Evolutionary conservation across 2,113 vertebrate genomes (phyloP).

Genomic region (Gopherus evgoodei): DNA sequence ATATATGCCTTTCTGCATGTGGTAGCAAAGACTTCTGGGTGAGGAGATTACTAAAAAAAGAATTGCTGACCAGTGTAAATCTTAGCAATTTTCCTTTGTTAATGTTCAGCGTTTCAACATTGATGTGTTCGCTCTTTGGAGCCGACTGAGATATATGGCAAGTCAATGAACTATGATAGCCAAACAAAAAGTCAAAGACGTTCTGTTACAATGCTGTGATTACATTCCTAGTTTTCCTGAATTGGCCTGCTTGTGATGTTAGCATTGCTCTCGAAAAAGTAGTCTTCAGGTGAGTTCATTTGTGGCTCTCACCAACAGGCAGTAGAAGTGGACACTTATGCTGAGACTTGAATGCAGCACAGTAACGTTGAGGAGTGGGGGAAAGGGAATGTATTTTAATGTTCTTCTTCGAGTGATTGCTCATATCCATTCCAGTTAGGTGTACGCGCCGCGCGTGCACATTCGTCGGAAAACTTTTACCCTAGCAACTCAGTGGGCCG

Average conservation of each 20-base stretch:
- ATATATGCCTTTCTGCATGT: neutral
- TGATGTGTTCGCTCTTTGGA: neutral
- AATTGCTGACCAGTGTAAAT: too few species aligned
- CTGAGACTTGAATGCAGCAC: conserved; percentile 5
- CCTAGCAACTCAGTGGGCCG: too few species aligned
- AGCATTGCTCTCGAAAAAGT: conserved; percentile 32
- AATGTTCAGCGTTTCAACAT: neutral
- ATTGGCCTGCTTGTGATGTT: conserved; percentile 27
- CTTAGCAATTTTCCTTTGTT: neutral
- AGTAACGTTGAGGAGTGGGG: neutral
- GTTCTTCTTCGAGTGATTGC: too few species aligned
- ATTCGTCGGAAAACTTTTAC: too few species aligned
- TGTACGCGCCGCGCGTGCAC: too few species aligned
- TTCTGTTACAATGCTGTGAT: neutral
- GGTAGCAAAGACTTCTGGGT: neutral
- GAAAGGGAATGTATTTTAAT: neutral
- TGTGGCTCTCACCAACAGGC: conserved; percentile 29
- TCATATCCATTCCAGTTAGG: too few species aligned
- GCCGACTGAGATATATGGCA: neutral
- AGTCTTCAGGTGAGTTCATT: neutral
- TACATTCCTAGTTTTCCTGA: conserved; percentile 16
- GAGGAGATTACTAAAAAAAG: too few species aligned
- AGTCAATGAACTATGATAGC: neutral
- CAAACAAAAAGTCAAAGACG: neutral
- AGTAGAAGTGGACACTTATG: conserved; percentile 4